Percentiles rank a stretch among this genome's conserved stretches.
Evolutionary conservation across 2,113 vertebrate genomes (phyloP).

Genomic region (Theropithecus gelada): DNA sequence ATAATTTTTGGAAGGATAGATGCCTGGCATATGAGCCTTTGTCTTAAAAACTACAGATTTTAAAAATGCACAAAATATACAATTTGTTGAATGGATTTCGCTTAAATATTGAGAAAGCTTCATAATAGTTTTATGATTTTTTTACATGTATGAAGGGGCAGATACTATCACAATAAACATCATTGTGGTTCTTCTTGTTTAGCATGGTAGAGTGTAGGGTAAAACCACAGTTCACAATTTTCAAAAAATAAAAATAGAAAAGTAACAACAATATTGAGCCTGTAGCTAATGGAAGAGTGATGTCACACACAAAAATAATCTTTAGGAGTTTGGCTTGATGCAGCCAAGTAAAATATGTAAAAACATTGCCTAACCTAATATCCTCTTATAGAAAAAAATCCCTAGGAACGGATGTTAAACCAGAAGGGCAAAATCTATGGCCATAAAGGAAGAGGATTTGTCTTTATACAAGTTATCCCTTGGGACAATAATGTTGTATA

Average conservation of each 20-base stretch:
- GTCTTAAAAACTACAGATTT: neutral
- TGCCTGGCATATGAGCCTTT: neutral
- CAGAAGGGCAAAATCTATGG: neutral
- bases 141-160: neutral
- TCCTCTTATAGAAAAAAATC: neutral
- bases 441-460: neutral
- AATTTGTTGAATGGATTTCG: neutral
- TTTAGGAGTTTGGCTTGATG: neutral
- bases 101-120: neutral
- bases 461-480: neutral
- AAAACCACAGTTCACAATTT: neutral
- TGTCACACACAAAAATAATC: neutral
- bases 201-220: neutral
- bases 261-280: neutral
- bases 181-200: neutral
- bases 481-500: neutral
- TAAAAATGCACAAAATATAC: neutral
- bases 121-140: neutral
- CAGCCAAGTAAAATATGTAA: neutral
- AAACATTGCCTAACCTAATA: neutral
- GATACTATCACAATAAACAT: neutral
- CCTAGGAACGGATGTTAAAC: neutral
- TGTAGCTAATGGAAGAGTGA: neutral
- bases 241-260: neutral
- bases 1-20: neutral